Evolutionary conservation across 1,140 invertebrate genomes (phyloP), one percentile per base, ranked within the genome.

Genomic region (Propsilocerus akamusi): DNA sequence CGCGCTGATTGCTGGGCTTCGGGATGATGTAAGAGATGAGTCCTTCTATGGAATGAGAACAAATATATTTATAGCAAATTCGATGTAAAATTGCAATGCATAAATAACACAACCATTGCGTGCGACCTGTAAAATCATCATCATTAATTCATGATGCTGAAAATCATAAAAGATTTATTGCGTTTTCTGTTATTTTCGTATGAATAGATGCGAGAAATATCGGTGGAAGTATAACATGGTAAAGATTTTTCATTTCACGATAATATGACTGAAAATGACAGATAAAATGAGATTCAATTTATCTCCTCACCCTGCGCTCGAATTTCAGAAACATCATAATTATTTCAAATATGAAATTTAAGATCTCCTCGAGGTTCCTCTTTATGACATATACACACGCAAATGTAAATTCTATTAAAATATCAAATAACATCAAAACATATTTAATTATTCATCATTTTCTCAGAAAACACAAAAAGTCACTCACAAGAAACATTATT

Each of bases 1-100:
- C 80, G 54, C 89, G 90, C 53, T 90, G 79, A n/a, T 72, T 70
- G 54, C 76, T 68, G n/a, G 86, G 87, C 58, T 86, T 79, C 1
- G 86, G 84, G 70, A 90, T 86, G 24, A 77, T 75, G 63, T 94
- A 94, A 8, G 79, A 78, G 0, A 88, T 65, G 11, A 92, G 72
- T 41, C 83, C 84, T 57, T 86, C 87, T 89, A 73, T 25, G 54
- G 55, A 50, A 53, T 17, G 23, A 53, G 46, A 52, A 14, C 46
- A 51, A 52, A 30, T 20, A 20, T 50, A 28, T 20, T 41, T 17
- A 17, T 8, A 41, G 7, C n/a, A 41, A 17, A 8, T 41, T 7
- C 8, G 20, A 41, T 17, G 20, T 17, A 41, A 41, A 12, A 12
- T 3, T 41, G 14, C 20, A 17, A 7, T 14, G 34, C n/a, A 41